These are phyloP conservation scores for Agrochola lychnidis DNA, from an alignment of 2,888 invertebrate genomes.

Conservation along the genomic window DNA sequence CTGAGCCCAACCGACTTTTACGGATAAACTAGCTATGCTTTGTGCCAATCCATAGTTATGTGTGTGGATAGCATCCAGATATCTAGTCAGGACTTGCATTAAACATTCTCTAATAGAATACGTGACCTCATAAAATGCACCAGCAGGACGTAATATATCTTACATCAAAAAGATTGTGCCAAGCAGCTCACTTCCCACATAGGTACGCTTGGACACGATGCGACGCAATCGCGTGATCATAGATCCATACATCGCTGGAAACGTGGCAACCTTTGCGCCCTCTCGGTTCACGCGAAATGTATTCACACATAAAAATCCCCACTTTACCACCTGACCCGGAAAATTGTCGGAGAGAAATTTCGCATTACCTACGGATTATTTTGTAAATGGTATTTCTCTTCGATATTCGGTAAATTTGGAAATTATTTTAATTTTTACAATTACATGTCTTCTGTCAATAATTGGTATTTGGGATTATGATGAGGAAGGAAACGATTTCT, in stretches of 20 bases:
- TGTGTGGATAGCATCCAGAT: neutral
- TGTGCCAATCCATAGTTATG: neutral
- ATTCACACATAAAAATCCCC: slow-evolving; percentile 51
- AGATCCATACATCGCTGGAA: slow-evolving; percentile 30
- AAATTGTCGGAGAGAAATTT: slow-evolving; percentile 29
- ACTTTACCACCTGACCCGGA: slow-evolving; percentile 42
- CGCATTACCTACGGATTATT: slow-evolving; percentile 25
- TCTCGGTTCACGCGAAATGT: slow-evolving; percentile 44
- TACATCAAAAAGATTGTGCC: slow-evolving; percentile 22
- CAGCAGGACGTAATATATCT: neutral
- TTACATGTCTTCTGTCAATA: neutral
- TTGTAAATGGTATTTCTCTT: slow-evolving; percentile 5
- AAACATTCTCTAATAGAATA: slow-evolving; percentile 18
- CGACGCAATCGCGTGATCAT: slow-evolving; percentile 44
- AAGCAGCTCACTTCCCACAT: slow-evolving; percentile 18
- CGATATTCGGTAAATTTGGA: slow-evolving; percentile 5
- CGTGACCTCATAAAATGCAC: slow-evolving; percentile 14
- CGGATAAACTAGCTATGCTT: neutral
- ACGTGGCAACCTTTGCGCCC: slow-evolving; percentile 30
- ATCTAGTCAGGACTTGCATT: neutral
- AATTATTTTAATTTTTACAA: neutral
- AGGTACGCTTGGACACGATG: slow-evolving; percentile 23
- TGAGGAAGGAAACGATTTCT: neutral
- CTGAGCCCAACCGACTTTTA: neutral
- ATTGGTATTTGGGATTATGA: neutral